Percentiles rank a stretch among this genome's conserved stretches.
Evolutionary conservation across 1,140 invertebrate species (phyloP).

Genomic region (Zeugodacus cucurbitae): DNA sequence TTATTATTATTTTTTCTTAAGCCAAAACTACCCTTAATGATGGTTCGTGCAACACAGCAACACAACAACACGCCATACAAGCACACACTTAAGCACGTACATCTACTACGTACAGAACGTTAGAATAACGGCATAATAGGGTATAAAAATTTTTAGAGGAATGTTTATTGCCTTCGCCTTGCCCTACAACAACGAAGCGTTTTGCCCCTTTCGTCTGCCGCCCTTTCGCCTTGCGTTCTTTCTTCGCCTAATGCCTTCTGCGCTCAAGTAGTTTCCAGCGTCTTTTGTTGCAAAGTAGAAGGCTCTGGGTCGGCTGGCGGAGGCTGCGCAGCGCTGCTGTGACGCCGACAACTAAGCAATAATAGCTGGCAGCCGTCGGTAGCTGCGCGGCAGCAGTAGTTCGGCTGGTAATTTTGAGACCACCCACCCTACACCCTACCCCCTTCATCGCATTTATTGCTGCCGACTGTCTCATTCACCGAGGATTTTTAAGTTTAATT

Average conservation of each 20-base stretch:
- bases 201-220: not conserved
- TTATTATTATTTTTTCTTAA: slow-evolving; percentile 29
- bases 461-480: not conserved
- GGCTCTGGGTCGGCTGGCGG: not conserved
- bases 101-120: not conserved
- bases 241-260: not conserved
- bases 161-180: slow-evolving; percentile 41
- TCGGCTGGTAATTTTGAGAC: not conserved
- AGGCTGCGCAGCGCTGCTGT: not conserved
- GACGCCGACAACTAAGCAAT: not conserved
- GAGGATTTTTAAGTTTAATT: slow-evolving; percentile 21
- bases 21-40: slow-evolving; percentile 32
- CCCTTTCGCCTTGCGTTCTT: not conserved
- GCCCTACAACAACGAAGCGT: not conserved
- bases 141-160: slow-evolving; percentile 36
- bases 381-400: not conserved
- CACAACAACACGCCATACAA: slow-evolving; percentile 37
- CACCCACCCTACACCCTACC: not conserved
- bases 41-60: not conserved
- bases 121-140: slow-evolving; percentile 41
- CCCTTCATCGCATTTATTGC: not conserved
- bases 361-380: not conserved
- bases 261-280: slow-evolving; percentile 29
- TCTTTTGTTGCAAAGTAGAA: not conserved
- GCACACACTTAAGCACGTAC: slow-evolving; percentile 42